Conservation (phyloP, 2,888 invertebrate species). For the Apamea monoglypha region DNA sequence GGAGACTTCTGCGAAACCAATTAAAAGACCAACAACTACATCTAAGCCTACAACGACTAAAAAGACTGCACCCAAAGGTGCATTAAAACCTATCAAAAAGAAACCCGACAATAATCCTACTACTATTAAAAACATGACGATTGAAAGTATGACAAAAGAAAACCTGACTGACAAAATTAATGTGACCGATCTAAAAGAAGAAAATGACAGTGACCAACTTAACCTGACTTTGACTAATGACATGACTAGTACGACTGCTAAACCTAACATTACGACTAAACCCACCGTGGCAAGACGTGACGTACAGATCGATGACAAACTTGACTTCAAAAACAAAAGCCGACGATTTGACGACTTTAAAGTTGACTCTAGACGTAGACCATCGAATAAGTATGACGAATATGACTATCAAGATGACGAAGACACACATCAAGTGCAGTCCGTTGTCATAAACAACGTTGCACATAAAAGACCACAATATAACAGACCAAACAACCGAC, state of each 20-base stretch:
- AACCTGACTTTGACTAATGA: constrained; percentile 69
- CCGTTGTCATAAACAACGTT: constrained; percentile 83
- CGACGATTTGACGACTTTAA: constrained; percentile 81
- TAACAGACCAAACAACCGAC: constrained; percentile 56
- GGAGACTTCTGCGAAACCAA: constrained; percentile 75
- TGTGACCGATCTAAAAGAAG: constrained; percentile 49
- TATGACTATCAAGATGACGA: constrained; percentile 80
- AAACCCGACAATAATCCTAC: constrained; percentile 67
- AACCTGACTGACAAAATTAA: constrained; percentile 68
- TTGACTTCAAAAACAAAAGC: constrained; percentile 90
- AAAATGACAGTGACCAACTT: constrained; percentile 69
- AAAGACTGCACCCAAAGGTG: constrained; percentile 65
- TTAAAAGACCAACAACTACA: constrained; percentile 70
- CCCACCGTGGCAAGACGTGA: constrained; percentile 68
- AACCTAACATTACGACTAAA: constrained; percentile 62
- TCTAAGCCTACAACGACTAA: constrained; percentile 72
- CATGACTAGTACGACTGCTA: constrained; percentile 51
- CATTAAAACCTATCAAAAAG: constrained; percentile 69
- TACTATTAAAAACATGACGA: constrained; percentile 70
- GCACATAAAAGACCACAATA: constrained; percentile 81
- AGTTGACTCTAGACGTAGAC: constrained; percentile 75
- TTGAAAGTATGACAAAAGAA: constrained; percentile 61
- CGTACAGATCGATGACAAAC: constrained; percentile 90
- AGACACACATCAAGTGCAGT: constrained; percentile 84
- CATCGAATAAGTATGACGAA: constrained; percentile 77